Conservation (phyloP, 2,113 vertebrate species). For the Dasyornis broadbenti region DNA sequence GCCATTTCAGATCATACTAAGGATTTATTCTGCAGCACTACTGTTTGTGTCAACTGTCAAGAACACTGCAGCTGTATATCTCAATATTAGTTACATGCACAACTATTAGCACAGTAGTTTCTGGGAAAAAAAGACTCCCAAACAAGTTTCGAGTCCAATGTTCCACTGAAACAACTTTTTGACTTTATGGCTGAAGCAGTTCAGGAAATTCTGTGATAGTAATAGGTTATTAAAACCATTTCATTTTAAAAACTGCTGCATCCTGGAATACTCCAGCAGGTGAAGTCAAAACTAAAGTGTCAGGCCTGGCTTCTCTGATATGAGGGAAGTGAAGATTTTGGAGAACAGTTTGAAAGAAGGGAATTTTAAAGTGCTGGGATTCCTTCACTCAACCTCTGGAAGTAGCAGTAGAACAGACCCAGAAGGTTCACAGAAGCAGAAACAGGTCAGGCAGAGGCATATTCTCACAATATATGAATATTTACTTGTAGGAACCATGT, state of each 20-base stretch:
- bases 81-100: not conserved
- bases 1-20: not conserved
- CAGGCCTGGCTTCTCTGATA: fast-evolving
- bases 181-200: not conserved
- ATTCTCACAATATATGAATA: not conserved
- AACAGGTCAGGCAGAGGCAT: not conserved
- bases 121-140: not conserved
- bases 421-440: not conserved
- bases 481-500: not conserved
- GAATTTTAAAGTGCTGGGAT: not conserved
- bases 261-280: not conserved
- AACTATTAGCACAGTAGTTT: not conserved
- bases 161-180: not conserved
- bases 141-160: not conserved
- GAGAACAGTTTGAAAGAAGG: not conserved
- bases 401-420: not conserved
- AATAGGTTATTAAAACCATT: not conserved
- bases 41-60: not conserved
- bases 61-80: not conserved
- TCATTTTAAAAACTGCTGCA: not conserved
- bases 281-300: not conserved
- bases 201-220: not conserved
- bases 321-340: not conserved
- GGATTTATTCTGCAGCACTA: not conserved
- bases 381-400: not conserved